Evolutionary conservation across 2,888 invertebrate genomes (phyloP), one percentile per base, ranked within the genome.

Genomic region (Sisyra terminalis): DNA sequence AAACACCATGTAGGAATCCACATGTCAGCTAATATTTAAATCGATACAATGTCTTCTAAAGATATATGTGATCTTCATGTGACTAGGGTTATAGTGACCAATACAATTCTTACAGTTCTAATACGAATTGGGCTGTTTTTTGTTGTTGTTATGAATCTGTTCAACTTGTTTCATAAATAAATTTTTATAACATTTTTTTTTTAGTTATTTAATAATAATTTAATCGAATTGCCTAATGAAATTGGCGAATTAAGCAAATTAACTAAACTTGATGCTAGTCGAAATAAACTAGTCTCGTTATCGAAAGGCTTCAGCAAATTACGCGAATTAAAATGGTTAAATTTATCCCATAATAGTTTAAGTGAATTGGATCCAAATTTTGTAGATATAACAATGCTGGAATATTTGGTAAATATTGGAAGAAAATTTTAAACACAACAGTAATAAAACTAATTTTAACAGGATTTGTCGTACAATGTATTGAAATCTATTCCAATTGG

Each of bases 181-280:
- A 9, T 2, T 34, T 40, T 40, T 29, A 15, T 34, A 39, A 18
- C 44, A 32, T 29, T 43, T 44, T 45, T 44, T 49, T 57, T 57
- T 48, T 51, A 90, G 88, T 66, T 89, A 39, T 86, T 89, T 63
- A 84, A 88, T 60, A 92, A 93, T 67, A 74, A 75, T 38, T 60
- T 93, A 53, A 68, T 69, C 49, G 64, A 62, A 40, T 59, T 92
- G 47, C 89, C 92, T 6, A 56, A 70, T 29, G 78, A 83, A 61
- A 70, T 92, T 53, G 80, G 81, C 35, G 68, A 69, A 46, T 65
- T 92, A 51, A 71, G 66, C 45, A 75, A 73, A 55, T 61, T 85
- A 47, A 67, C 71, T 47, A 77, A 72, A 53, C 55, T 85, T 31
- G 79, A 78, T 58, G 56, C 82, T 46, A 75, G 77, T 48, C 74